phyloP scores from a whole-genome alignment of 2,888 invertebrate species.

The Tachina grossa region DNA sequence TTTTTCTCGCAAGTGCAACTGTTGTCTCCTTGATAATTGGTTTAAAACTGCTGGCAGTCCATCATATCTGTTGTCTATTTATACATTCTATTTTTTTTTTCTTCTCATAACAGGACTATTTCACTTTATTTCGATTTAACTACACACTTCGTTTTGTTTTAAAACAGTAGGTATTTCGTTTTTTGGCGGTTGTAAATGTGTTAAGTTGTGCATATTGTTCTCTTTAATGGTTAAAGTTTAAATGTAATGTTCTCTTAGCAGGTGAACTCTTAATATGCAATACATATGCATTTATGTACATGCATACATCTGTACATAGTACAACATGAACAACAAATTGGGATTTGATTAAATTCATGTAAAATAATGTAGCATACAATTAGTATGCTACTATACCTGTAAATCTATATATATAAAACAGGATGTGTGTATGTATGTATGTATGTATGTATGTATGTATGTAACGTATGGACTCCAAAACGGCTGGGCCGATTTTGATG shows the following conservation, averaged over 20 bases:
- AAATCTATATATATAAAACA: too few species aligned
- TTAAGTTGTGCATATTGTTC: constrained; percentile 67
- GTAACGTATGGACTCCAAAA: too few species aligned
- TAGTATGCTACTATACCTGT: too few species aligned
- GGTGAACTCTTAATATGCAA: not conserved
- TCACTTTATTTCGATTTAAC: constrained; percentile 54
- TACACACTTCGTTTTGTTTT: constrained; percentile 48
- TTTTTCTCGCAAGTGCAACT: constrained; percentile 17
- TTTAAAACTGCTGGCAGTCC: constrained; percentile 81
- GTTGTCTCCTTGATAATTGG: constrained; percentile 77
- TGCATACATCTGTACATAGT: too few species aligned
- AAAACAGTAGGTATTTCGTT: constrained; percentile 25
- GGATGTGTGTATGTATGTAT: too few species aligned
- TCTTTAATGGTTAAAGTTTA: constrained; percentile 3
- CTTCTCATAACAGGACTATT: constrained; percentile 58
- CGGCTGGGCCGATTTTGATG: too few species aligned
- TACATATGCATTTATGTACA: too few species aligned
- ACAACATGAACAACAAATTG: not conserved
- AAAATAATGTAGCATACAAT: not conserved
- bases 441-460: too few species aligned
- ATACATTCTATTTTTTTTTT: constrained; percentile 75
- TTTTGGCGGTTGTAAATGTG: constrained; percentile 70
- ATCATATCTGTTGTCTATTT: constrained; percentile 80
- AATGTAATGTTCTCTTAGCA: not conserved
- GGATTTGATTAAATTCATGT: not conserved